A percentile compares a stretch with the other conserved stretches of the same genome.
These are phyloP conservation scores for Pipistrellus pygmaeus DNA, from an alignment of 2,797 vertebrate genomes.

Conservation along the genomic window DNA sequence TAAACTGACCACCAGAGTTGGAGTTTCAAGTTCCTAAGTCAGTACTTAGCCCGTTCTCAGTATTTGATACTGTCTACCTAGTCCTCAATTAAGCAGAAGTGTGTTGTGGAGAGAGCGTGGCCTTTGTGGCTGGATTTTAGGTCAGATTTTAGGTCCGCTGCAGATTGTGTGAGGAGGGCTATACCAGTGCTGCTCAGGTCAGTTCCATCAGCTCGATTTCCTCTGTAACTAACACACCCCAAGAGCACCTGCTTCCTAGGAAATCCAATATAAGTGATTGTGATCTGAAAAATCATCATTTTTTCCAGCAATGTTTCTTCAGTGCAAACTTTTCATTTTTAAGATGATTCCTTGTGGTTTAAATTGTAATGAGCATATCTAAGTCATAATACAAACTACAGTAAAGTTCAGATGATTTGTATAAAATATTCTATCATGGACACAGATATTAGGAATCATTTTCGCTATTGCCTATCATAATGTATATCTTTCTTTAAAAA, in stretches of 20 bases:
- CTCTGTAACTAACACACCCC: background rate
- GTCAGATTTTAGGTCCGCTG: background rate
- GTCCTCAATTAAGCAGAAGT: background rate
- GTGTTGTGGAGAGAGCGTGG: background rate
- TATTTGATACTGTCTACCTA: background rate
- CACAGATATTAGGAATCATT: background rate
- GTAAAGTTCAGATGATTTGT: background rate
- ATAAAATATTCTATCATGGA: background rate
- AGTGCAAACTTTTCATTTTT: background rate
- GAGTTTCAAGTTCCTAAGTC: background rate
- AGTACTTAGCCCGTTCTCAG: background rate
- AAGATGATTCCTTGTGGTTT: background rate
- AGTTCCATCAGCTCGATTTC: background rate
- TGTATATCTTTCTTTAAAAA: slow-evolving; percentile 20
- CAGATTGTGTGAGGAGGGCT: background rate
- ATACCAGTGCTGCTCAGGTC: background rate
- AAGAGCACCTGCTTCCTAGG: background rate
- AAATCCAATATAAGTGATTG: background rate
- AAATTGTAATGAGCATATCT: background rate
- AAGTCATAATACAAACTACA: background rate
- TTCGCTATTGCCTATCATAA: background rate
- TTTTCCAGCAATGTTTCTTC: background rate
- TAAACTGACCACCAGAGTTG: background rate
- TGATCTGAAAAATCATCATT: background rate
- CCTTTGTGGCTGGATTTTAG: background rate